Conservation (phyloP, 2,797 vertebrate genomes). For the Octomys mimax region DNA sequence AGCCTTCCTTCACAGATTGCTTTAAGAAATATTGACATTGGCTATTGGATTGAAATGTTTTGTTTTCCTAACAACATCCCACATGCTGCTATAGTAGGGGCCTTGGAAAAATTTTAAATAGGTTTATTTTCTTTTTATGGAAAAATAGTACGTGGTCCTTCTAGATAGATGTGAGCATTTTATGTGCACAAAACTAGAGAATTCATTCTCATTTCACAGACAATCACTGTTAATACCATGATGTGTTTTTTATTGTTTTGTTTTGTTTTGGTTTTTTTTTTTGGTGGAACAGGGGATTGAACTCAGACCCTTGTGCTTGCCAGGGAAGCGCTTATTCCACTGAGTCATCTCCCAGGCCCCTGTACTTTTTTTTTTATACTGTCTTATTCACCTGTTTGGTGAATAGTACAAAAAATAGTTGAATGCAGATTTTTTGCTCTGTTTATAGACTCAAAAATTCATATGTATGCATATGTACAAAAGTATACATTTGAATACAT, state of each 20-base stretch:
- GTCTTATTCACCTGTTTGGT: slow-evolving; percentile 9
- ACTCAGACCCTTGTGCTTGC: too few relatives aligned
- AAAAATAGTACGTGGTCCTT: neutral
- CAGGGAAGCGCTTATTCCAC: too few relatives aligned
- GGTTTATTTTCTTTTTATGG: slow-evolving; percentile 38
- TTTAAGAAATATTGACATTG: slow-evolving; percentile 60
- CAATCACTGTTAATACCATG: neutral
- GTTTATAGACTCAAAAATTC: slow-evolving; percentile 21
- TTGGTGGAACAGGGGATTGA: too few relatives aligned
- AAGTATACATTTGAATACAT: neutral
- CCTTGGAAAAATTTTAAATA: slow-evolving; percentile 15
- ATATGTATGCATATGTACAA: neutral
- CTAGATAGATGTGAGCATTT: neutral
- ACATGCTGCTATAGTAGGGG: neutral
- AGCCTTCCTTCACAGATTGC: slow-evolving; percentile 5
- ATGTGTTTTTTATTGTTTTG: neutral
- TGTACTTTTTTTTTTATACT: neutral
- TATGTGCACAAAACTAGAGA: slow-evolving; percentile 34
- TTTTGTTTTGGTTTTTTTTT: too few relatives aligned
- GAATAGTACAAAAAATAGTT: neutral
- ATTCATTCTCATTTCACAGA: neutral
- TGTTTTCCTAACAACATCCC: slow-evolving; percentile 51
- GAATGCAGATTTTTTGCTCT: neutral
- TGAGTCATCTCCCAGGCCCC: too few relatives aligned
- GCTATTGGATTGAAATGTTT: slow-evolving; percentile 56